Percentiles rank a stretch among this genome's conserved stretches.
Evolutionary conservation across 2,797 vertebrate genomes (phyloP).

Genomic region (Graptemys geographica): DNA sequence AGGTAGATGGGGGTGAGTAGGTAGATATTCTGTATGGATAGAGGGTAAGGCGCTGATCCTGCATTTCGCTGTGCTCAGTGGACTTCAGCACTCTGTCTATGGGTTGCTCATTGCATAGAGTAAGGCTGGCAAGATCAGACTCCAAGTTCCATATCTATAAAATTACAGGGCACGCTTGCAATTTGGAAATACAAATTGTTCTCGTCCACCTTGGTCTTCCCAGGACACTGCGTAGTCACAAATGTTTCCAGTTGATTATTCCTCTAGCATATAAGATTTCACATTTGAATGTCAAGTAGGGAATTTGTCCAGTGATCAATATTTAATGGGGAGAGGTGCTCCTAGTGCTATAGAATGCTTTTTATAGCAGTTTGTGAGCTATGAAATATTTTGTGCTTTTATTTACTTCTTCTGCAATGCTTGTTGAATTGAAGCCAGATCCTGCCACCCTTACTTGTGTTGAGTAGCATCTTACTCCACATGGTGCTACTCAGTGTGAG

Average conservation of each 20-base stretch:
- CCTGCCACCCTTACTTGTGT: background rate
- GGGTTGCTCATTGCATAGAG: background rate
- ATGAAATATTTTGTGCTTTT: background rate
- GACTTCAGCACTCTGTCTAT: background rate
- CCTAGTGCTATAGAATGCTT: background rate
- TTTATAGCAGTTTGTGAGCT: background rate
- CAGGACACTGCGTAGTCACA: background rate
- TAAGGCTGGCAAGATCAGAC: background rate
- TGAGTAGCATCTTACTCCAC: background rate
- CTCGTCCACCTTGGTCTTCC: background rate
- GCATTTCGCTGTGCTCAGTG: background rate
- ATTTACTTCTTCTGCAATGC: background rate
- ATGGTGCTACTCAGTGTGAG: background rate
- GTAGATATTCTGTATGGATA: too few relatives aligned
- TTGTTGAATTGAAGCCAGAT: background rate
- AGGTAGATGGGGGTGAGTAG: background rate
- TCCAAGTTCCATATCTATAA: background rate
- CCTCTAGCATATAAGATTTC: background rate
- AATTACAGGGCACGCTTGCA: background rate
- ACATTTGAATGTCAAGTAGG: background rate
- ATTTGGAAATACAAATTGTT: background rate
- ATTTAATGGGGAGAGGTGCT: background rate
- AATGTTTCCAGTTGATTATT: background rate
- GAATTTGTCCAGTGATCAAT: background rate
- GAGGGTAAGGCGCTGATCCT: background rate